Conservation (phyloP, 2,113 vertebrate species). For the Colistium nudipinnis region DNA sequence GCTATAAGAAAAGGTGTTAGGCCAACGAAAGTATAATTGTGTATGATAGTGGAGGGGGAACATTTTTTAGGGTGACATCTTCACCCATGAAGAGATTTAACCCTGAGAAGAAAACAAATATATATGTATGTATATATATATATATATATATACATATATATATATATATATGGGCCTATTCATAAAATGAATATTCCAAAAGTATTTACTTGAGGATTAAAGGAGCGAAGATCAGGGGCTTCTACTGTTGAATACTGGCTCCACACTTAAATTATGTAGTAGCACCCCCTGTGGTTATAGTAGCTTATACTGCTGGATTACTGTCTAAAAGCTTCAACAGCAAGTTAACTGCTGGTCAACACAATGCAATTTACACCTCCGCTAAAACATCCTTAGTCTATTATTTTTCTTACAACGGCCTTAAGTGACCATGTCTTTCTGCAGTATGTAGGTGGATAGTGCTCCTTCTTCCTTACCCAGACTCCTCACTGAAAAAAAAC, state of each 20-base stretch:
- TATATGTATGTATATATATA: too few species aligned
- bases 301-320: conserved; percentile 13
- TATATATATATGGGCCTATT: background rate
- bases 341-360: conserved; percentile 20
- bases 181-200: conserved; percentile 7
- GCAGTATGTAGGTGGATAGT: conserved; percentile 29
- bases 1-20: conserved; percentile 9
- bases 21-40: too few species aligned
- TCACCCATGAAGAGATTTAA: too few species aligned
- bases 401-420: conserved; percentile 25
- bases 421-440: conserved; percentile 10
- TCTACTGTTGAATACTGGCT: conserved; percentile 18
- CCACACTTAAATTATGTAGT: conserved; percentile 40
- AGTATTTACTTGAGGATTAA: conserved; percentile 6
- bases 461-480: conserved; percentile 31
- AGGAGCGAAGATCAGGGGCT: background rate
- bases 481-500: conserved; percentile 36
- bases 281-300: conserved; percentile 51
- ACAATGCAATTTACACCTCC: conserved; percentile 24
- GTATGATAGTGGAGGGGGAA: too few species aligned
- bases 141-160: too few species aligned
- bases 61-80: too few species aligned
- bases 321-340: conserved; percentile 8
- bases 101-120: too few species aligned
- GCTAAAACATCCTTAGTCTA: background rate